Conservation (phyloP, 2,888 invertebrate species). For the Clanis bilineata region DNA sequence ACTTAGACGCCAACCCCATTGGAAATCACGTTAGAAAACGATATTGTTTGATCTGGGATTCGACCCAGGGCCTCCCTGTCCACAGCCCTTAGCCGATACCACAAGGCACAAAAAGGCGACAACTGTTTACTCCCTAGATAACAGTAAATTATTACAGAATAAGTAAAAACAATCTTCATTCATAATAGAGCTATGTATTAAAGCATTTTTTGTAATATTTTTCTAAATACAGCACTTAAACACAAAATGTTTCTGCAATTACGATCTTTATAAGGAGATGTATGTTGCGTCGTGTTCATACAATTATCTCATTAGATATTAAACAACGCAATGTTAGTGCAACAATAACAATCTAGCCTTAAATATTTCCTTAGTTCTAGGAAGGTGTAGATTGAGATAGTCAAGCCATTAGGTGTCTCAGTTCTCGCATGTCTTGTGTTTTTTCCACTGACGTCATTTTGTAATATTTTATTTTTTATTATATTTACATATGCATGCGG, state of each 20-base stretch:
- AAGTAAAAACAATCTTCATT: not conserved
- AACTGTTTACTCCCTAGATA: no score
- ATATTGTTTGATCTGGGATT: no score
- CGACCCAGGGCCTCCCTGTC: no score
- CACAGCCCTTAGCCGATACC: no score
- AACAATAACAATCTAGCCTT: constrained; percentile 19
- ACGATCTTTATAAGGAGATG: not conserved
- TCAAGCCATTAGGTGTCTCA: constrained; percentile 29
- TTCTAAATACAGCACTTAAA: not conserved
- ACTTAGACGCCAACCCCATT: no score
- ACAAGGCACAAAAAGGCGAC: no score
- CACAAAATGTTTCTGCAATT: not conserved
- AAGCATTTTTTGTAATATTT: not conserved
- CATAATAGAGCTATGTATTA: not conserved
- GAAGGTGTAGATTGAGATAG: constrained; percentile 34
- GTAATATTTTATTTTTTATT: constrained; percentile 23
- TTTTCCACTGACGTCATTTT: constrained; percentile 30
- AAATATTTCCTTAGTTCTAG: constrained; percentile 37
- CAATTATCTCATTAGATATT: constrained; percentile 29
- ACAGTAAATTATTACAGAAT: not conserved
- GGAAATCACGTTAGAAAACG: no score
- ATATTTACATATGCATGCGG: no score
- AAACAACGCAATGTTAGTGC: constrained; percentile 27
- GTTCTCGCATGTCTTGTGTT: constrained; percentile 24
- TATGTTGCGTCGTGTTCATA: constrained; percentile 20